Evolutionary conservation across 2,797 vertebrate species (phyloP), one percentile per base, ranked within the genome.

Genomic region (Alcedo quadribrachys): DNA sequence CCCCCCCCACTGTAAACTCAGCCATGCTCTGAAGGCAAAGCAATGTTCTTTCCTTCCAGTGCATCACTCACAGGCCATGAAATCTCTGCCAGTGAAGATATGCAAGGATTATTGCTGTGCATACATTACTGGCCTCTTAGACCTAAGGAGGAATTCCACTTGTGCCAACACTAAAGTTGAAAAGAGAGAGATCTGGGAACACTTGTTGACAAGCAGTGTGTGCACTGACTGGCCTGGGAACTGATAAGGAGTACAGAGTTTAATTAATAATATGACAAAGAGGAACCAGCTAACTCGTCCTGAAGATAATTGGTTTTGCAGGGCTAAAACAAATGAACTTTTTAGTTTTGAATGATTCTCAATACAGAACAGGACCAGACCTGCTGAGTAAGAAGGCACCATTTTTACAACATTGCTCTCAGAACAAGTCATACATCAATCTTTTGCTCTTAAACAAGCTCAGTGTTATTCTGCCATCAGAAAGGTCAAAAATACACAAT

Each of bases 391-490:
- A 93, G 84, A 88, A 82, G 65, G 27, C 75, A 74, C n/a, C 12
- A 12, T 63, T 95, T 85, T 93, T 85, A 89, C 53, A 54, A 65
- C 83, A 48, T 8, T 46, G 33, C 54, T 89, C 85, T 90, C 68
- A 75, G 73, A 93, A 80, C 57, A 88, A 62, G 45, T 22, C 6
- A 7, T 32, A 33, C 51, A 66, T 91, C 81, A 63, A 6, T 79
- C 79, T 91, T 81, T 81, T 65, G 25, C 37, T 82, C 68, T 82
- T 93, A 87, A 93, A 89, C 62, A 89, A 91, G n/a, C 35, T 86
- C 60, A 18, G 35, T 73, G 46, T 60, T 81, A 71, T 69, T 85
- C 60, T 75, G 85, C 32, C 30, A 69, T 74, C 51, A 55, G 42
- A 80, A 95, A 62, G 65, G 57, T 89, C 75, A 95, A 85, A 86